phyloP scores from a whole-genome alignment of 2,797 vertebrate genomes.

The Perodicticus potto region DNA sequence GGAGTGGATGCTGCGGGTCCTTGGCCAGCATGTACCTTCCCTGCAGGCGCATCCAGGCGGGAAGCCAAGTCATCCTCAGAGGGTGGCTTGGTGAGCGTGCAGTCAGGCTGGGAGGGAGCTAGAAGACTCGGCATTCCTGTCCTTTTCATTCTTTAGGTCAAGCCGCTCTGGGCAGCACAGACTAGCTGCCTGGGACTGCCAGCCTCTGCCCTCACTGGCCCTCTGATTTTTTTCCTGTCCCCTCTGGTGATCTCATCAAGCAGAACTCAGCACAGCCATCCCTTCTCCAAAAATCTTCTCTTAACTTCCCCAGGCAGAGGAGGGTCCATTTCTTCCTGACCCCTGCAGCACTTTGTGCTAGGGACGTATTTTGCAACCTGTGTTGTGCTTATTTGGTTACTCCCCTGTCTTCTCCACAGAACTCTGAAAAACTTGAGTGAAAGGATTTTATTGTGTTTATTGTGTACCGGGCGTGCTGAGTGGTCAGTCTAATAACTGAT shows the following conservation, averaged over 20 bases:
- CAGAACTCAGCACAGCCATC: background rate
- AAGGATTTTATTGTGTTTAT: background rate
- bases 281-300: background rate
- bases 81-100: constrained; percentile 62
- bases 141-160: constrained; percentile 55
- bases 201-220: background rate
- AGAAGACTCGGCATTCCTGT: constrained; percentile 23
- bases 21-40: constrained; percentile 56
- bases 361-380: background rate
- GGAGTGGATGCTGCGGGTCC: background rate
- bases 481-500: background rate
- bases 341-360: background rate
- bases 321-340: background rate
- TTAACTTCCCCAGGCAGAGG: background rate
- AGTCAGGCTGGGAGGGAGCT: constrained; percentile 58
- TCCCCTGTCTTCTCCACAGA: background rate
- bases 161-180: background rate
- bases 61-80: constrained; percentile 71
- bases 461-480: background rate
- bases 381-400: constrained; percentile 10
- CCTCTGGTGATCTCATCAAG: background rate
- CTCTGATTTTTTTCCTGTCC: background rate
- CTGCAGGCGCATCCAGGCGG: constrained; percentile 52
- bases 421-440: background rate
- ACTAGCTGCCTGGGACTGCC: background rate